These are phyloP conservation scores for Diabrotica balteata DNA, from an alignment of 2,888 invertebrate species.

Conservation along the genomic window DNA sequence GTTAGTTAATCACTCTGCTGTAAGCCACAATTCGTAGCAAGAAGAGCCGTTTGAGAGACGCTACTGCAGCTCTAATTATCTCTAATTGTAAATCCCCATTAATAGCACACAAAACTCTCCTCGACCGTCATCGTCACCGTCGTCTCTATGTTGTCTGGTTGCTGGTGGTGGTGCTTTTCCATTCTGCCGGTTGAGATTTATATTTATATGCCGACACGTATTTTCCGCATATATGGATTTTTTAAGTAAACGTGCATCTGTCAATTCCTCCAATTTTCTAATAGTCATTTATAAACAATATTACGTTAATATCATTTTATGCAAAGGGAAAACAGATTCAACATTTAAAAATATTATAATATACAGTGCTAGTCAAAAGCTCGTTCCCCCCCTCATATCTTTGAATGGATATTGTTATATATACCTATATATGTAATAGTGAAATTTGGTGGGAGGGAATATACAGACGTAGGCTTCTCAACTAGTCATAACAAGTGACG, in stretches of 20 bases:
- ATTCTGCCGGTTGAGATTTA: conserved; percentile 23
- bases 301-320: too few relatives aligned
- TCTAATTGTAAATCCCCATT: conserved; percentile 57
- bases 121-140: conserved; percentile 1
- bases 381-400: too few relatives aligned
- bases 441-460: too few relatives aligned
- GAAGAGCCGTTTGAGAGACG: conserved; percentile 30
- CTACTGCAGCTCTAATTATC: conserved; percentile 56
- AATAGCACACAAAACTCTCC: conserved; percentile 31
- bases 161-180: conserved; percentile 22
- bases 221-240: conserved; percentile 30
- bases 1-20: conserved; percentile 55
- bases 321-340: too few relatives aligned
- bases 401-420: too few relatives aligned
- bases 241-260: conserved; percentile 17
- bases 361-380: too few relatives aligned
- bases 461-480: too few relatives aligned
- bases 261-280: conserved; percentile 16
- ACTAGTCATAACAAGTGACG: too few relatives aligned
- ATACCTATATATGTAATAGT: too few relatives aligned
- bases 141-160: conserved; percentile 10
- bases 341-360: too few relatives aligned
- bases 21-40: conserved; percentile 47
- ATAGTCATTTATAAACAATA: too few relatives aligned
- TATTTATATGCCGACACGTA: conserved; percentile 15